These are phyloP conservation scores for Colinus virginianus DNA, from an alignment of 2,113 vertebrate species.

Conservation along the genomic window DNA sequence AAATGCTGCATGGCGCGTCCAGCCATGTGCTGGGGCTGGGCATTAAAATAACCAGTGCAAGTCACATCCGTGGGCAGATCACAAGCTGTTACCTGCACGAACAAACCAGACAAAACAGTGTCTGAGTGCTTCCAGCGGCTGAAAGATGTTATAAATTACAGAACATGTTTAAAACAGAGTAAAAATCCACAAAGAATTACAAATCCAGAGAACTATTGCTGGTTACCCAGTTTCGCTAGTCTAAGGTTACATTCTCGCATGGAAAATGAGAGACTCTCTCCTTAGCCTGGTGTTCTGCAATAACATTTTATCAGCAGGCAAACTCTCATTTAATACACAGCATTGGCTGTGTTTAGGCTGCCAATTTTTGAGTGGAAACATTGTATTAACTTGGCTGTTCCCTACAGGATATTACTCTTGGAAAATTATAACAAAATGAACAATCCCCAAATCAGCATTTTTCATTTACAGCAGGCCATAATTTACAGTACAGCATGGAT, in stretches of 20 bases:
- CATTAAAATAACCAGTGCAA: not conserved
- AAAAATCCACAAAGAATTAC: not conserved
- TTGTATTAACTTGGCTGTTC: constrained; percentile 65
- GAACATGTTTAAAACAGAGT: not conserved
- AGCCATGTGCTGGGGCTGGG: not conserved
- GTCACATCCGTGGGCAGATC: not conserved
- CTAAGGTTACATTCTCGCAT: not conserved
- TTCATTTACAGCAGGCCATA: constrained; percentile 46
- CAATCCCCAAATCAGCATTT: constrained; percentile 58
- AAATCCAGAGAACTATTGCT: not conserved
- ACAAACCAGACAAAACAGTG: not conserved
- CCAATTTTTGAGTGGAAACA: constrained; percentile 69
- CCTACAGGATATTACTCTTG: constrained; percentile 45
- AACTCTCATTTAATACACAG: constrained; percentile 35
- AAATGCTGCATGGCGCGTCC: not conserved
- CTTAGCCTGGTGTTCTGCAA: constrained; percentile 23
- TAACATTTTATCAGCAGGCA: constrained; percentile 62
- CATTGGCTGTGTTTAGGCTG: not conserved
- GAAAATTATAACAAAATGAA: constrained; percentile 57
- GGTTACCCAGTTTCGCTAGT: not conserved
- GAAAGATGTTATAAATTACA: not conserved
- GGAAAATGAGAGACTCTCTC: constrained; percentile 41
- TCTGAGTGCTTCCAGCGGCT: not conserved
- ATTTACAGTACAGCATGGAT: constrained; percentile 21
- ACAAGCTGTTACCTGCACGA: not conserved